Percentiles rank a stretch among this genome's conserved stretches.
phyloP scores from a whole-genome alignment of 2,113 vertebrate genomes.

The Sylvilagus bachmani region DNA sequence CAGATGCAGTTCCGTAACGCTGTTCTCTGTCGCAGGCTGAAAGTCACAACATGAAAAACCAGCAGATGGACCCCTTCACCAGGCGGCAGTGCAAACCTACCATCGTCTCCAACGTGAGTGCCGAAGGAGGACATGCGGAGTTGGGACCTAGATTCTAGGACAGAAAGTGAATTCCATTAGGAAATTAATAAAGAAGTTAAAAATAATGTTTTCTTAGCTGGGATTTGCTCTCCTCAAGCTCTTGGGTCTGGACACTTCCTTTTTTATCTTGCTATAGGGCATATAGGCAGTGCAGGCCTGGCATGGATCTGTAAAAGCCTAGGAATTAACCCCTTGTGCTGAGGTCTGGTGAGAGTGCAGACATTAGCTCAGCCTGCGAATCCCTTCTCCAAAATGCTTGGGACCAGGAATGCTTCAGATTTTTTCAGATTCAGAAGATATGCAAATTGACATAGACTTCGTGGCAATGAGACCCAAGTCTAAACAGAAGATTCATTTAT shows the following conservation, averaged over 20 bases:
- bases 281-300: constrained; percentile 56
- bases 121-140: constrained; percentile 49
- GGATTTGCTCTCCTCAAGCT: constrained; percentile 71
- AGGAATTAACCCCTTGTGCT: neutral
- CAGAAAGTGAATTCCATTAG: constrained; percentile 66
- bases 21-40: constrained; percentile 91
- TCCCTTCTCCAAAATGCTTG: neutral
- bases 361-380: too few species aligned
- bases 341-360: neutral
- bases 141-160: constrained; percentile 78
- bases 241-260: constrained; percentile 49
- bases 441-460: neutral
- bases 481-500: neutral
- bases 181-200: constrained; percentile 74
- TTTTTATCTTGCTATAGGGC: constrained; percentile 67
- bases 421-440: neutral
- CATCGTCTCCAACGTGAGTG: constrained; percentile 99
- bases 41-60: constrained; percentile 97
- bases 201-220: constrained; percentile 72
- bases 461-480: neutral
- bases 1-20: neutral
- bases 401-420: neutral
- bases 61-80: constrained; percentile 99
- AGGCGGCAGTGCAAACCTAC: constrained; percentile 99
- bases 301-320: constrained; percentile 32